phyloP scores from a whole-genome alignment of 2,888 invertebrate species.

The Autographa gamma region DNA sequence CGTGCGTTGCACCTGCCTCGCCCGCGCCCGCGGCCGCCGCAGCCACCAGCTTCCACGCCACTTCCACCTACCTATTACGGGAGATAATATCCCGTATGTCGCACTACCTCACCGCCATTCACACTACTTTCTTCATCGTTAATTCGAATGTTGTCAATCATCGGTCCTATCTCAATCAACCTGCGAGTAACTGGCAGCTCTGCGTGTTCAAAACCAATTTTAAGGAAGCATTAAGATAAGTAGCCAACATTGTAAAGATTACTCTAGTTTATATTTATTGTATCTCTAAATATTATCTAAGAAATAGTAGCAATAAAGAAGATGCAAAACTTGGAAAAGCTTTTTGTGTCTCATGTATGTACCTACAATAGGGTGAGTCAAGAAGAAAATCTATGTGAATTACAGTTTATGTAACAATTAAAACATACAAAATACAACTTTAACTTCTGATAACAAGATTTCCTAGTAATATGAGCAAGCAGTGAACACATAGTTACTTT shows the following conservation, averaged over 20 bases:
- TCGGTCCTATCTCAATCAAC: conserved; percentile 3
- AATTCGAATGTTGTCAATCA: conserved; percentile 17
- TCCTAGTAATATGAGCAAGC: conserved; percentile 54
- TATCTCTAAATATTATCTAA: background rate
- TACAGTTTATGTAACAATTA: conserved; percentile 24
- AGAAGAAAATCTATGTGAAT: background rate
- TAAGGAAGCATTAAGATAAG: background rate
- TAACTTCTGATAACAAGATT: conserved; percentile 34
- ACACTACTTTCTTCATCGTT: conserved; percentile 55
- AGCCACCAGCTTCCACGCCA: conserved; percentile 66
- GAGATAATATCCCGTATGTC: conserved; percentile 62
- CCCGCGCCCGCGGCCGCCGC: conserved; percentile 68
- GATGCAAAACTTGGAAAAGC: background rate
- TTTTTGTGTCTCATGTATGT: background rate
- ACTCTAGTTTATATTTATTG: background rate
- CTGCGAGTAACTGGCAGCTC: conserved; percentile 3
- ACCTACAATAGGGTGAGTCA: background rate
- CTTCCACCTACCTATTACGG: conserved; percentile 66
- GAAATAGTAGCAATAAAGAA: background rate
- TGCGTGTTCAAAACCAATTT: background rate
- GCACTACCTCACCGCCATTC: conserved; percentile 58
- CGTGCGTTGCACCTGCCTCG: conserved; percentile 83
- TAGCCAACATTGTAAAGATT: background rate
- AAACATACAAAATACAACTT: conserved; percentile 20
- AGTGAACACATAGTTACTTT: conserved; percentile 60